Evolutionary conservation across 53 echinoderm and acorn worm genomes (phyloP).

Genomic region (Echinometra lucunter): DNA sequence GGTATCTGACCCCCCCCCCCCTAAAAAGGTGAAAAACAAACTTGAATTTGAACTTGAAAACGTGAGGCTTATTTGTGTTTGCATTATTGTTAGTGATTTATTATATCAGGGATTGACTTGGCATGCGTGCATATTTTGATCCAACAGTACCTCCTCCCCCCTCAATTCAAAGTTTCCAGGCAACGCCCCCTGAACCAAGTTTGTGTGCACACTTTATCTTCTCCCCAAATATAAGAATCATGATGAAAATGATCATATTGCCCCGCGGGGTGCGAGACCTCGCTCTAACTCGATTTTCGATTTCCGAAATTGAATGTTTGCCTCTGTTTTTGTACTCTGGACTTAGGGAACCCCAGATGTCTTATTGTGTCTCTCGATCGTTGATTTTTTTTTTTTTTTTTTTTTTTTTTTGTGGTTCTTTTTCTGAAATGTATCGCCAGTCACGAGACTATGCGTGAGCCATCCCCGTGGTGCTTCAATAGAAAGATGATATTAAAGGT

Average conservation of each 20-base stretch:
- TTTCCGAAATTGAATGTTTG: constrained; percentile 34
- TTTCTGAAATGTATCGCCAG: not conserved
- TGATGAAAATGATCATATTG: not conserved
- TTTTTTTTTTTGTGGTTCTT: not conserved
- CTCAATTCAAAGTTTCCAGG: not conserved
- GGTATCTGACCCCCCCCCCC: too few relatives aligned
- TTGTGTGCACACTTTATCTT: not conserved
- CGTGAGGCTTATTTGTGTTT: too few relatives aligned
- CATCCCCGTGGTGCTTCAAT: not conserved
- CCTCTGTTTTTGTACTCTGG: not conserved
- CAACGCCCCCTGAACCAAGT: not conserved
- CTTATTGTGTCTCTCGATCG: not conserved
- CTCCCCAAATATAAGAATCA: not conserved
- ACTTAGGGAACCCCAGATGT: not conserved
- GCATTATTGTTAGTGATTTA: too few relatives aligned
- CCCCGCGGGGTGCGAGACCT: not conserved
- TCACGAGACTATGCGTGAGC: constrained; percentile 3
- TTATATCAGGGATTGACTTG: too few relatives aligned
- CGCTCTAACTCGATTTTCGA: constrained; percentile 10
- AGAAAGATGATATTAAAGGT: not conserved
- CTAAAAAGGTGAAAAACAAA: too few relatives aligned
- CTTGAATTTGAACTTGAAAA: too few relatives aligned
- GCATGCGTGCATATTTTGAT: not conserved
- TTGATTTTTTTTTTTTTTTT: not conserved
- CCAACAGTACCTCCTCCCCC: not conserved